Evolutionary conservation across 2,113 vertebrate genomes (phyloP), one percentile per base, ranked within the genome.

Genomic region (Rhabdomys dilectus): DNA sequence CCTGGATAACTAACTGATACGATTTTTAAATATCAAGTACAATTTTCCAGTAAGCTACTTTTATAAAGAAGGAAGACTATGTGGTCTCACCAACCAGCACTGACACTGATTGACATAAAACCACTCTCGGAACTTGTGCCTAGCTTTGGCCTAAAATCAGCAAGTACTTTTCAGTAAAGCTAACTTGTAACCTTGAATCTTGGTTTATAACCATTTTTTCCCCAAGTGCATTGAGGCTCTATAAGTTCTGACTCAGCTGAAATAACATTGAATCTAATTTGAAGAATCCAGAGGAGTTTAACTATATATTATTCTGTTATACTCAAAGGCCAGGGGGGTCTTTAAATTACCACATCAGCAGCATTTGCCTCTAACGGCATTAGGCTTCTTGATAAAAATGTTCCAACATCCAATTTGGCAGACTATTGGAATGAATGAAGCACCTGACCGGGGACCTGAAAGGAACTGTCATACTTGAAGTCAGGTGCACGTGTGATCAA

Each of bases 181-280:
- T 89, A 51, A 26, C 31, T 58, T n/a, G 34, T 12, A 26, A 26
- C 39, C 89, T 56, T 93, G 58, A 88, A 85, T 91, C 29, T 91
- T 90, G 19, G 29, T 93, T 95, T 86, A 88, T 91, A 56, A 60
- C 34, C 64, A 89, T 87, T 58, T 51, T n/a, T 68, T 62, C 24
- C 16, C 22, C 24, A 88, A 87, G 73, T 39, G 87, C 97, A 98
- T 96, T 96, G 91, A 97, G 97, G 94, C 94, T 97, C 94, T 96
- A 72, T 85, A 90, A 96, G 82, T 94, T 97, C 93, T 94, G 94
- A 94, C 89, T 98, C 97, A 97, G 96, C 97, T 97, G 95, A 98
- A 98, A 97, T 96, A 98, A 97, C 95, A 97, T 88, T 90, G 94
- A 98, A 98, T 98, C 97, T 98, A 98, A 98, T 99, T 98, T 97